Percentiles rank a stretch among this genome's conserved stretches.
phyloP scores from a whole-genome alignment of 2,113 vertebrate genomes.

The Motacilla alba region DNA sequence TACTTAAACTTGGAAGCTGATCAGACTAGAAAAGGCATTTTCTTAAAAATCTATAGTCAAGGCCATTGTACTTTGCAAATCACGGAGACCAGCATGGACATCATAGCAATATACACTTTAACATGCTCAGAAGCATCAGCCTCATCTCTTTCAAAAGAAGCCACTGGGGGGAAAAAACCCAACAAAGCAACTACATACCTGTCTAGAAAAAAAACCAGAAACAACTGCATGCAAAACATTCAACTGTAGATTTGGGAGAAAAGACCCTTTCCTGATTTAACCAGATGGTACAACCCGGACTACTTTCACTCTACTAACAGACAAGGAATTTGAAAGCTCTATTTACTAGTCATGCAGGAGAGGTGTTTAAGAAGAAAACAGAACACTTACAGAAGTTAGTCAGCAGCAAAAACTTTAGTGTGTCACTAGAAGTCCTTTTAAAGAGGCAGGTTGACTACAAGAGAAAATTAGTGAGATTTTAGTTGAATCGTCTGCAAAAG shows the following conservation, averaged over 20 bases:
- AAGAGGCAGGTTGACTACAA: conserved; percentile 38
- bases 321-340: neutral
- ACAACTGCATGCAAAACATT: neutral
- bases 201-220: neutral
- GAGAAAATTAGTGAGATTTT: conserved; percentile 43
- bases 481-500: neutral
- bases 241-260: neutral
- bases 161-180: accelerated
- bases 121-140: neutral
- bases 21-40: neutral
- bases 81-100: neutral
- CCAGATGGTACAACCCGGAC: neutral
- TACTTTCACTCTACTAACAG: neutral
- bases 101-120: neutral
- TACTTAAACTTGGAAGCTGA: neutral
- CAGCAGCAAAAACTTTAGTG: conserved; percentile 26
- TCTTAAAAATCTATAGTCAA: neutral
- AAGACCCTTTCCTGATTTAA: neutral
- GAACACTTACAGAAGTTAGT: conserved; percentile 62
- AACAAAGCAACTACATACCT: neutral
- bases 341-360: neutral
- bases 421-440: conserved; percentile 40
- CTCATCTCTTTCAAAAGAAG: neutral
- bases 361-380: neutral
- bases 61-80: neutral